Percentiles rank a stretch among this genome's conserved stretches.
phyloP scores from a whole-genome alignment of 2,888 invertebrate species.

The Aphodius granarius region DNA sequence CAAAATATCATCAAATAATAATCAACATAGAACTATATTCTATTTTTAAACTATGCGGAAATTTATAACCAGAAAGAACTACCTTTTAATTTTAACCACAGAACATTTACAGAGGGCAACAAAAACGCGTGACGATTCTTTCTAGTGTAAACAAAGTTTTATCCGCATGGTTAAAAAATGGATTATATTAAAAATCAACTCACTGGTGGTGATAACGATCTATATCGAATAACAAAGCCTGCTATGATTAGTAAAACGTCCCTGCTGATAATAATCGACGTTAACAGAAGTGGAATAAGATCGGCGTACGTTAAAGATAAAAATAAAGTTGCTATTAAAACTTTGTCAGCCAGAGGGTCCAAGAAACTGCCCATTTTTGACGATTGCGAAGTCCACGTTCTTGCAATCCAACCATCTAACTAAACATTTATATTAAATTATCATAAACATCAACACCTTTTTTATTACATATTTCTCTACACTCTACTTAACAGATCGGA shows the following conservation, averaged over 20 bases:
- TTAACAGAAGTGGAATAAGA: constrained; percentile 80
- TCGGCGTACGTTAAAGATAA: constrained; percentile 83
- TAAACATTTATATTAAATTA: too few relatives aligned
- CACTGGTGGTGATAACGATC: constrained; percentile 87
- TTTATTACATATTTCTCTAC: too few relatives aligned
- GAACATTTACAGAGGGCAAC: not conserved
- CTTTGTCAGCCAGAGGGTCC: constrained; percentile 96
- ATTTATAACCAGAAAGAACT: too few relatives aligned
- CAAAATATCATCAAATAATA: constrained; percentile 21
- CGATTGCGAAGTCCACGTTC: constrained; percentile 87
- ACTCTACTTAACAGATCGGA: too few relatives aligned
- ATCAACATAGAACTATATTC: too few relatives aligned
- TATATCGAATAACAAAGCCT: constrained; percentile 89
- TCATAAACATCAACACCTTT: too few relatives aligned
- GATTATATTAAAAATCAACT: constrained; percentile 55
- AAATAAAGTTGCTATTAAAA: constrained; percentile 87
- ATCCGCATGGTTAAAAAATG: constrained; percentile 1
- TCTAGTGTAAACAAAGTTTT: constrained; percentile 11
- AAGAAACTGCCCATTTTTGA: constrained; percentile 93
- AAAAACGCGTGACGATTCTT: too few relatives aligned
- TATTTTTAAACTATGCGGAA: not conserved
- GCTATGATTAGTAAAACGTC: constrained; percentile 81
- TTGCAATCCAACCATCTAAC: constrained; percentile 96
- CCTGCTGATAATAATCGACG: constrained; percentile 79
- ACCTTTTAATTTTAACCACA: too few relatives aligned